Percentiles rank a stretch among this genome's conserved stretches.
Conservation (phyloP, 2,113 vertebrate genomes). For the Melanocharis versteri region DNA sequence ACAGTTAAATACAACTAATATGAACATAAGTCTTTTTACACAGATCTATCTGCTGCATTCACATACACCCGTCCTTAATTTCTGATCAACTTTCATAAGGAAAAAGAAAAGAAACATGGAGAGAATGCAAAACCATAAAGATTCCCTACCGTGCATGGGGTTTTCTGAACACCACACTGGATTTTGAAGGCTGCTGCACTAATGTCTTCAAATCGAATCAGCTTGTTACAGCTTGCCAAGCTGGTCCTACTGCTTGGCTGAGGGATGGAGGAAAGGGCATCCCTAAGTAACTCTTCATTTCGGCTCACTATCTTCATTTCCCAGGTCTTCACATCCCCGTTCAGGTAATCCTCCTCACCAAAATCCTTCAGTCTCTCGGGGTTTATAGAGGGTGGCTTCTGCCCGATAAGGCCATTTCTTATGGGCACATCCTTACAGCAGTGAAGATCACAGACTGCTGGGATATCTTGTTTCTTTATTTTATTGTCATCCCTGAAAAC, state of each 20-base stretch:
- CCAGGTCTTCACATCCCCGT: constrained; percentile 77
- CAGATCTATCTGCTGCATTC: not conserved
- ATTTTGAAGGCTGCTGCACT: constrained; percentile 87
- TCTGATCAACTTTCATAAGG: not conserved
- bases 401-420: constrained; percentile 67
- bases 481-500: constrained; percentile 71
- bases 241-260: constrained; percentile 47
- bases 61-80: not conserved
- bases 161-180: constrained; percentile 82
- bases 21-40: not conserved
- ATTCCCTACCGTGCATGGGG: constrained; percentile 83
- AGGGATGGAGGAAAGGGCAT: constrained; percentile 67
- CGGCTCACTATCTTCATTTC: constrained; percentile 70
- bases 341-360: constrained; percentile 84
- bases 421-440: constrained; percentile 37
- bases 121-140: not conserved
- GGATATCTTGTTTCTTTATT: constrained; percentile 47
- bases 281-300: constrained; percentile 70
- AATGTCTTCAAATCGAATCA: constrained; percentile 86
- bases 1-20: not conserved
- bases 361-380: constrained; percentile 88
- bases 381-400: constrained; percentile 75
- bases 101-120: not conserved
- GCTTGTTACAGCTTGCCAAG: constrained; percentile 56
- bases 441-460: constrained; percentile 19